A percentile compares a stretch with the other conserved stretches of the same genome.
phyloP scores from a whole-genome alignment of 2,113 vertebrate genomes.

The Serilophus lunatus region DNA sequence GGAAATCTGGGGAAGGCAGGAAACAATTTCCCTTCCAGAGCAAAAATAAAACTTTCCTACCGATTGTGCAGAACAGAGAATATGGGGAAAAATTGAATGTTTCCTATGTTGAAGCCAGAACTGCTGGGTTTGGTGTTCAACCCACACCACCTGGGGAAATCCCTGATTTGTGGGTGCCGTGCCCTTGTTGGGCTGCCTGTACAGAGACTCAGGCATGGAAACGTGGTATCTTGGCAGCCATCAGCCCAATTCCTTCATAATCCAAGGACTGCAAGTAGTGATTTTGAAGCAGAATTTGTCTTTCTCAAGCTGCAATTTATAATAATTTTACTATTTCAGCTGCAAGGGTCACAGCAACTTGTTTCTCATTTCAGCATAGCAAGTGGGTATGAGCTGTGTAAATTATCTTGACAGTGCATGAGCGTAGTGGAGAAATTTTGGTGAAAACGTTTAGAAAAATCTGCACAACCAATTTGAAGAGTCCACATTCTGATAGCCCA shows the following conservation, averaged over 20 bases:
- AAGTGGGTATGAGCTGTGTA: background rate
- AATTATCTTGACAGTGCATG: background rate
- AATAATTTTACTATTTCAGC: background rate
- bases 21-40: background rate
- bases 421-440: background rate
- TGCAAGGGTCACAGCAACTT: background rate
- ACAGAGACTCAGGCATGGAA: background rate
- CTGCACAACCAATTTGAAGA: background rate
- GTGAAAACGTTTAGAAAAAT: background rate
- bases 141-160: background rate
- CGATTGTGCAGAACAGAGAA: background rate
- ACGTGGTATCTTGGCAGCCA: background rate
- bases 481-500: background rate
- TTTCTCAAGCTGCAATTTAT: background rate
- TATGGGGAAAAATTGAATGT: rapidly evolving
- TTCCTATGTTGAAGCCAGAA: background rate
- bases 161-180: background rate
- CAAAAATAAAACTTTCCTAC: background rate
- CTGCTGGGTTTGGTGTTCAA: background rate
- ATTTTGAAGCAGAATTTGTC: background rate
- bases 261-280: background rate
- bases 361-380: background rate
- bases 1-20: background rate
- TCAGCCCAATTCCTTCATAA: background rate
- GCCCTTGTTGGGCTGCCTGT: rapidly evolving